Percentiles rank a stretch among this genome's conserved stretches.
These are phyloP conservation scores for Pocillopora meandrina DNA, from an alignment of 92 coral and sea anemone genomes.

Conservation along the genomic window DNA sequence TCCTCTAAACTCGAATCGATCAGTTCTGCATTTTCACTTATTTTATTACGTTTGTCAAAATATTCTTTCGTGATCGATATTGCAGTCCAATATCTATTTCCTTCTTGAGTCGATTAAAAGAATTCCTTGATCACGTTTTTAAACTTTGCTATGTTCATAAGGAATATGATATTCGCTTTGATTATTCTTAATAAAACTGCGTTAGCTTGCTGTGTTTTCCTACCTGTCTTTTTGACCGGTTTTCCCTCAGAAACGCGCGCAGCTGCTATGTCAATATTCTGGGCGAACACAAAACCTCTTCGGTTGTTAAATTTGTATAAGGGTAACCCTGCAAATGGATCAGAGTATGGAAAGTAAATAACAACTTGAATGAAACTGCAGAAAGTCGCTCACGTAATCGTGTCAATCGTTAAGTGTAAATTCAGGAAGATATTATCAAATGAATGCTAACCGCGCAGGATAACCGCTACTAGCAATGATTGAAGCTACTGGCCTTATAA, in stretches of 20 bases:
- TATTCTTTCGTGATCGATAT: not conserved
- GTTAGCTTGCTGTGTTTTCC: not conserved
- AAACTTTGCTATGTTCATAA: not conserved
- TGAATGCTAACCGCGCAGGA: not conserved
- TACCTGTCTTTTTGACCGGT: not conserved
- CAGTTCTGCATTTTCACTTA: not conserved
- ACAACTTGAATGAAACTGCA: not conserved
- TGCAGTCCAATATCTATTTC: not conserved
- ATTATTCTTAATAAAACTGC: not conserved
- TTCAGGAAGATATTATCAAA: slow-evolving; percentile 14
- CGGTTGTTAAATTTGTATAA: not conserved
- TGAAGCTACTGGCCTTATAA: slow-evolving; percentile 21
- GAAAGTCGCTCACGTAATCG: not conserved
- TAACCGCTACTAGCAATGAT: not conserved
- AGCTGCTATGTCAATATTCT: not conserved
- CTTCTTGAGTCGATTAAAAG: not conserved
- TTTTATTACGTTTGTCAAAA: not conserved
- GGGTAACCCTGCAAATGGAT: not conserved
- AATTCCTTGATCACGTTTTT: not conserved
- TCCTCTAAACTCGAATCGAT: not conserved
- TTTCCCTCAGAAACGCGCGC: not conserved
- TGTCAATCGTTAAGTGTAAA: not conserved
- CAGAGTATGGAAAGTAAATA: not conserved
- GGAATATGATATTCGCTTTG: not conserved
- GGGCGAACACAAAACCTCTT: not conserved